Percentiles rank a stretch among this genome's conserved stretches.
Evolutionary conservation across 2,113 vertebrate species (phyloP).

Genomic region (Cyanoderma ruficeps): DNA sequence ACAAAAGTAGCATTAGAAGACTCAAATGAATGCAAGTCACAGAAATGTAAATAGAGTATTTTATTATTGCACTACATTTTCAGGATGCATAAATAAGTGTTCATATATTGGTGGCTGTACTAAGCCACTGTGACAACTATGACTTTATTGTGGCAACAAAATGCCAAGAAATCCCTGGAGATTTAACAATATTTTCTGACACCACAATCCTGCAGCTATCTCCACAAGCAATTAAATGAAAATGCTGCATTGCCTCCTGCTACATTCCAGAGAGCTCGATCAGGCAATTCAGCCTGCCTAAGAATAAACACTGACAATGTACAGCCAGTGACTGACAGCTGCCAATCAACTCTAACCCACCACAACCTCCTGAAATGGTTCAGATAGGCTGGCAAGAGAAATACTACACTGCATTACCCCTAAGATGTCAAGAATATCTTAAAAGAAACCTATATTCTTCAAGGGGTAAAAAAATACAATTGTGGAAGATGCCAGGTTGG

Average conservation of each 20-base stretch:
- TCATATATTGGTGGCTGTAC: background rate
- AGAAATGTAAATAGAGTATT: background rate
- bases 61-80: constrained; percentile 42
- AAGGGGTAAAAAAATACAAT: background rate
- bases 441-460: background rate
- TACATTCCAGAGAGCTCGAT: background rate
- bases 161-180: constrained; percentile 39
- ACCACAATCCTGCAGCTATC: constrained; percentile 49
- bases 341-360: background rate
- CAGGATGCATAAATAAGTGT: background rate
- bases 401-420: background rate
- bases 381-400: background rate
- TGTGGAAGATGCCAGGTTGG: background rate
- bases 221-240: constrained; percentile 51
- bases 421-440: background rate
- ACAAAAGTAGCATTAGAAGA: background rate
- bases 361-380: background rate
- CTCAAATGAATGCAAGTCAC: background rate
- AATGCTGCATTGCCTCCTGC: constrained; percentile 4
- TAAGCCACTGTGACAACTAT: constrained; percentile 50
- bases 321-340: constrained; percentile 15
- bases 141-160: constrained; percentile 63
- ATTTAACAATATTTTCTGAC: constrained; percentile 52
- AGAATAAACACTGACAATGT: background rate
- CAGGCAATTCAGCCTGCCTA: background rate